These are phyloP conservation scores for Dipodomys spectabilis DNA, from an alignment of 2,113 vertebrate species.

Conservation along the genomic window DNA sequence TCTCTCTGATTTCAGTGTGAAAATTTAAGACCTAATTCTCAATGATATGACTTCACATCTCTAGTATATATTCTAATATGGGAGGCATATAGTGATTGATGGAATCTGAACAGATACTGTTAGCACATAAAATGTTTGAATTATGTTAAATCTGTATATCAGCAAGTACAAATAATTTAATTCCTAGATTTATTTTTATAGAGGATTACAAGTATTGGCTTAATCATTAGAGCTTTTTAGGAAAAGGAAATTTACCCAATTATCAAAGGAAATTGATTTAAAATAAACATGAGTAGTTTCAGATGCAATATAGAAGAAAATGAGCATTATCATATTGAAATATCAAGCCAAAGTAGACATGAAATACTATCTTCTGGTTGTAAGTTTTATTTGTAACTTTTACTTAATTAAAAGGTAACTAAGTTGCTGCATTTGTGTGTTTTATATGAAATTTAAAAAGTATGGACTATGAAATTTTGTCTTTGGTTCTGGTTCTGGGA, in stretches of 20 bases:
- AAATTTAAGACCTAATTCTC: constrained; percentile 35
- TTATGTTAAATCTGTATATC: constrained; percentile 35
- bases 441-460: constrained; percentile 9
- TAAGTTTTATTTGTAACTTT: constrained; percentile 10
- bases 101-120: background rate
- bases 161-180: constrained; percentile 36
- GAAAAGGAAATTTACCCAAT: background rate
- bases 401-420: background rate
- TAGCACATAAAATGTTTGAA: constrained; percentile 7
- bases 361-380: background rate
- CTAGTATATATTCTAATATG: constrained; percentile 3
- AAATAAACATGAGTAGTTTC: background rate
- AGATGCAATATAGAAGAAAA: constrained; percentile 32
- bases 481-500: no score
- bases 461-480: background rate
- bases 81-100: constrained; percentile 2
- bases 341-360: background rate
- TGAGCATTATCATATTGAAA: background rate
- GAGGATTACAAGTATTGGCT: background rate
- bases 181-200: constrained; percentile 41
- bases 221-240: constrained; percentile 36
- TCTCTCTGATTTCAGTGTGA: constrained; percentile 28
- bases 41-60: background rate
- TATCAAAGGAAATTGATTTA: constrained; percentile 46
- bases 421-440: background rate